Base-by-base conservation (phyloP, 2,113 vertebrate genomes). In the Alethe diademata region DNA sequence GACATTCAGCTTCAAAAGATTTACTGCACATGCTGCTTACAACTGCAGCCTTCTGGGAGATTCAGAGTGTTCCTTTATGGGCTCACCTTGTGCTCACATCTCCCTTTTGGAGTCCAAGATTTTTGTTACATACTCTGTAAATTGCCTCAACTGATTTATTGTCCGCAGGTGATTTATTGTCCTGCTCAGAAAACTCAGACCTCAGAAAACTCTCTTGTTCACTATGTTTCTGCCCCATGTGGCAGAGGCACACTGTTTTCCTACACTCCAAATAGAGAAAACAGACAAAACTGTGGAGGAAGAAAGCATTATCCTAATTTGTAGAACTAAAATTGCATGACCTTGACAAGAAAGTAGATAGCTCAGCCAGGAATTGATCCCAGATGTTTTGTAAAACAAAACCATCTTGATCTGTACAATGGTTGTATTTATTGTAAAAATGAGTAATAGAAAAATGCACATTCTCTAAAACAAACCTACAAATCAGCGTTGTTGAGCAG, bases 301-400 rank as follows among this genome's bases (percentile, higher is more conserved):
- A 92, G 78, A 93, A 80, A 88, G 47, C 69, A 86, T 92, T 94
- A 80, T 78, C 36, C 60, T 90, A 57, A 95, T 93, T 93, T 94
- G 72, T 90, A 93, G 69, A 83, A 45, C 42, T 85, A 82, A 93
- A 95, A 94, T 83, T 86, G 74, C 72, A 64, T 74, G 79, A 90
- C 72, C 65, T 81, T 90, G 86, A 88, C 93, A 80, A 88, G 71
- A 93, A 94, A 73, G 58, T 80, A 90, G 90, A 90, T 90, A 79
- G 78, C 76, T 88, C 36, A 86, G 48, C 43, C 60, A 64, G 57
- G 48, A 90, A 93, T 66, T 53, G 75, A 78, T 83, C 69, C 86
- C 93, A 96, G 82, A 92, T 96, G 85, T 88, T 94, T 56, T 73
- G 56, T 86, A 88, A 95, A 88, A 48, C 78, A 71, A 86, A 57